phyloP scores from a whole-genome alignment of 1,140 invertebrate species.

The Tetramorium parvispinum region DNA sequence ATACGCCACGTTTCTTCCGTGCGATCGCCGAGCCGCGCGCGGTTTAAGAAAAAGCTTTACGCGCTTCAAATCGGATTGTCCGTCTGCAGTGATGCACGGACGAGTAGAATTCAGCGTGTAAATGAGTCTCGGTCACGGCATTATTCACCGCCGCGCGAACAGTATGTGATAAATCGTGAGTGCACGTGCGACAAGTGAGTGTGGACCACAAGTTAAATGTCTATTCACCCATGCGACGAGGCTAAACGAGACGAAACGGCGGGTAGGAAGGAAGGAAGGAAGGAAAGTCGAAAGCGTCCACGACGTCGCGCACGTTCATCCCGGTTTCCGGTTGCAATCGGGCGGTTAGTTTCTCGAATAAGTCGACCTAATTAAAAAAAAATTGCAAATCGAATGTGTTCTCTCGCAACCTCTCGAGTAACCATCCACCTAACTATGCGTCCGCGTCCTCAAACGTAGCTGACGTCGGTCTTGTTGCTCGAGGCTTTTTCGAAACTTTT shows the following conservation, averaged over 20 bases:
- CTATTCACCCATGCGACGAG: neutral
- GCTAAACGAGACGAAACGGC: constrained; percentile 5
- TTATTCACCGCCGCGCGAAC: neutral
- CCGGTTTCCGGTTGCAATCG: neutral
- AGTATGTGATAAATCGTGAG: constrained; percentile 32
- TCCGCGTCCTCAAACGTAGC: neutral
- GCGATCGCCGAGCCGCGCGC: neutral
- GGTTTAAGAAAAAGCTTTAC: neutral
- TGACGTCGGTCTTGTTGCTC: neutral
- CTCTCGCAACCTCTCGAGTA: neutral
- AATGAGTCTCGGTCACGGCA: neutral
- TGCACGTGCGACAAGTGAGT: neutral
- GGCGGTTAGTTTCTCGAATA: neutral
- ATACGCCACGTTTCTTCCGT: neutral
- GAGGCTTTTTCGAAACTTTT: neutral
- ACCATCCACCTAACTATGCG: neutral
- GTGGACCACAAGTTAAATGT: neutral
- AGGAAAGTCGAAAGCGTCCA: constrained; percentile 4
- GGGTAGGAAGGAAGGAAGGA: neutral
- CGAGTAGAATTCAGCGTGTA: neutral
- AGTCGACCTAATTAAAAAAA: neutral
- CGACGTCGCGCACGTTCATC: neutral
- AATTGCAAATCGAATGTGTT: neutral
- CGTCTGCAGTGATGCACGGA: neutral
- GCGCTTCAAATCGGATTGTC: neutral